phyloP scores from a whole-genome alignment of 2,888 invertebrate species.

The Bombyx huttoni region DNA sequence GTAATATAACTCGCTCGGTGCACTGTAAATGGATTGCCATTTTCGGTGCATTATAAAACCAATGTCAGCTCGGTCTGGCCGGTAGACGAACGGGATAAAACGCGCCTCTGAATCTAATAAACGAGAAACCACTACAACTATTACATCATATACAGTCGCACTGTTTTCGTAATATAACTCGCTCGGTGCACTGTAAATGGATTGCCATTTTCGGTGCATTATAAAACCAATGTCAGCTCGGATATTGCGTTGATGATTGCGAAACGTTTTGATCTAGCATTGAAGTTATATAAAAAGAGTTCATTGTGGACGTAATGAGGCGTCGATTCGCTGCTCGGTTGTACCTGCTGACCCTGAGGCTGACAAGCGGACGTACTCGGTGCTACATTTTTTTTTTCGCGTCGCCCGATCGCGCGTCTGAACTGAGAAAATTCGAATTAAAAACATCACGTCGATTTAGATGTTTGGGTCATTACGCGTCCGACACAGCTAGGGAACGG shows the following conservation, averaged over 20 bases:
- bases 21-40: neutral
- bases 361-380: conserved; percentile 33
- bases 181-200: neutral
- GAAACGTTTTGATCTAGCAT: conserved; percentile 23
- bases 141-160: neutral
- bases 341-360: conserved; percentile 64
- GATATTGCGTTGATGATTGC: conserved; percentile 15
- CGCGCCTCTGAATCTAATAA: neutral
- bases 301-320: conserved; percentile 28
- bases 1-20: neutral
- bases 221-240: conserved; percentile 31
- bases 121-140: neutral
- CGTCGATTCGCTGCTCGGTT: conserved; percentile 27
- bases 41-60: conserved; percentile 17
- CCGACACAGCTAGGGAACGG: conserved; percentile 3
- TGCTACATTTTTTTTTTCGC: conserved; percentile 27
- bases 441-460: conserved; percentile 16
- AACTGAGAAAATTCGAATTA: conserved; percentile 11
- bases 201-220: conserved; percentile 7
- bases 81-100: neutral
- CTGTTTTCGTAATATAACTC: neutral
- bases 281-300: conserved; percentile 46
- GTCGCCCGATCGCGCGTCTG: conserved; percentile 22
- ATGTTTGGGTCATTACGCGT: neutral
- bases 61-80: conserved; percentile 25